Evolutionary conservation across 2,888 invertebrate species (phyloP).

Genomic region (Meghimatium bilineatum): DNA sequence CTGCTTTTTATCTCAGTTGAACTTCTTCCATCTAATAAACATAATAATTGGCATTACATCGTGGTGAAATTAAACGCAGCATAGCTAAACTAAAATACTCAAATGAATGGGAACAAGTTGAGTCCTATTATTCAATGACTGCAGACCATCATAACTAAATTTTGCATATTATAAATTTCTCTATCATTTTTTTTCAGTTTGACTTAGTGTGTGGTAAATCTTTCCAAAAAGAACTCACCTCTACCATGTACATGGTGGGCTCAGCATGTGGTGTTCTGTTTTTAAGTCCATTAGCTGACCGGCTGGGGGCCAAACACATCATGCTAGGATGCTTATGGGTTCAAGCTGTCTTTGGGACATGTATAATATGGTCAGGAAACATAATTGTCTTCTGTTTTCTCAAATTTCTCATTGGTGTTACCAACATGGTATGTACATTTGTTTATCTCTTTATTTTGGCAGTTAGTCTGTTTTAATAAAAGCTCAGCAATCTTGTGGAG

Average conservation of each 20-base stretch:
- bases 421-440: constrained; percentile 66
- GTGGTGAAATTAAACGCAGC: too few species aligned
- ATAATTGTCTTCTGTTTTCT: constrained; percentile 60
- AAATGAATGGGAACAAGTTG: too few species aligned
- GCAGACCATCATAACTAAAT: too few species aligned
- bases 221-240: constrained; percentile 63
- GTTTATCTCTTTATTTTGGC: not conserved
- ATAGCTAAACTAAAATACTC: too few species aligned
- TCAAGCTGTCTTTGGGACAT: constrained; percentile 63
- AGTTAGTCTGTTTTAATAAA: not conserved
- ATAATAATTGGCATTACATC: too few species aligned
- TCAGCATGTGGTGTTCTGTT: constrained; percentile 61
- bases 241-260: constrained; percentile 71
- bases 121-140: too few species aligned
- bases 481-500: too few species aligned
- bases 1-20: too few species aligned
- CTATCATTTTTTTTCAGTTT: constrained; percentile 62
- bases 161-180: too few species aligned
- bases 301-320: constrained; percentile 63
- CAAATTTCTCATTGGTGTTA: constrained; percentile 65
- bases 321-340: constrained; percentile 58
- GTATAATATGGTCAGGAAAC: constrained; percentile 56
- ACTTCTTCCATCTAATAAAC: too few species aligned
- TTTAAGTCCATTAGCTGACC: constrained; percentile 66
- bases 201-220: constrained; percentile 66